These are phyloP conservation scores for Ischnus inquisitorius DNA, from an alignment of 2,888 invertebrate genomes.

Conservation along the genomic window DNA sequence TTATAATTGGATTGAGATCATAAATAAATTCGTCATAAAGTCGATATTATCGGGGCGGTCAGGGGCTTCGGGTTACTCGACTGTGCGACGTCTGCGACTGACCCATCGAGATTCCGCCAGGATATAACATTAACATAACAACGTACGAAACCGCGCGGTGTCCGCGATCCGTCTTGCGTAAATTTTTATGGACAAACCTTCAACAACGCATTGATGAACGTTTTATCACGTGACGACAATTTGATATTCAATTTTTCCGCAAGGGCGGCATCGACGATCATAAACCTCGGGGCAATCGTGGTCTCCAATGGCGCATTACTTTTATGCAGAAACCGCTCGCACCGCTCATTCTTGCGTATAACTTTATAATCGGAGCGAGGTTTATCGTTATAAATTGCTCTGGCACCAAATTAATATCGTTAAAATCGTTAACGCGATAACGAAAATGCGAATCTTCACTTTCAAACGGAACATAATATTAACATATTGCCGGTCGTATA, in stretches of 20 bases:
- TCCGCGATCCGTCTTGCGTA: background rate
- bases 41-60: background rate
- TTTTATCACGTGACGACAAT: background rate
- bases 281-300: background rate
- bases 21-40: constrained; percentile 12
- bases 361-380: background rate
- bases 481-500: constrained; percentile 51
- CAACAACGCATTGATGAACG: background rate
- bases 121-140: constrained; percentile 29
- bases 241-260: background rate
- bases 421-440: background rate
- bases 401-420: background rate
- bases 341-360: background rate
- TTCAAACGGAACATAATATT: constrained; percentile 55
- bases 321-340: background rate
- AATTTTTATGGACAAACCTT: background rate
- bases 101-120: background rate
- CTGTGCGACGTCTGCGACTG: background rate
- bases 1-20: background rate
- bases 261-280: background rate
- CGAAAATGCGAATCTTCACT: constrained; percentile 32
- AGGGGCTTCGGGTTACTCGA: background rate
- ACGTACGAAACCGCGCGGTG: background rate
- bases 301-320: background rate
- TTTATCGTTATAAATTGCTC: background rate